Conservation (phyloP, 2,113 vertebrate genomes). For the Lampris incognitus region DNA sequence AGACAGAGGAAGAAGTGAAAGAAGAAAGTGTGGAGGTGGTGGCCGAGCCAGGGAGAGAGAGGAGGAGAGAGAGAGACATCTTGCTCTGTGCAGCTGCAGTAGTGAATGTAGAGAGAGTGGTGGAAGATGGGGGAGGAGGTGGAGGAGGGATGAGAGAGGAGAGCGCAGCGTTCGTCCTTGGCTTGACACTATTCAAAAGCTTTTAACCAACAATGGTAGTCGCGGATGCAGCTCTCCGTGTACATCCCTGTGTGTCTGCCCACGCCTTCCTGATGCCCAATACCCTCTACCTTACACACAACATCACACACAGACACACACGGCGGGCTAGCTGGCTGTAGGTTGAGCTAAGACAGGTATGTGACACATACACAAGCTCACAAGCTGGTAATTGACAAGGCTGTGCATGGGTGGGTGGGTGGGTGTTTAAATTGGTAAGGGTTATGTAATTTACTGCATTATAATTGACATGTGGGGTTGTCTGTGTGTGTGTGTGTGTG, state of each 20-base stretch:
- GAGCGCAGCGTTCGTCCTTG: conserved; percentile 53
- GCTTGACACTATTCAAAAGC: conserved; percentile 21
- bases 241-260: conserved; percentile 36
- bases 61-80: conserved; percentile 4
- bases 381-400: background rate
- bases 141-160: conserved; percentile 14
- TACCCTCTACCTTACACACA: conserved; percentile 3
- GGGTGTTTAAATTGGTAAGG: background rate
- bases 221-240: conserved; percentile 35
- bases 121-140: conserved; percentile 30
- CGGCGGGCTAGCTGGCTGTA: background rate
- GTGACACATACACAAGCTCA: background rate
- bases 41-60: conserved; percentile 15
- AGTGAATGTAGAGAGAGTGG: conserved; percentile 39
- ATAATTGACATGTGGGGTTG: conserved; percentile 55
- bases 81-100: conserved; percentile 20
- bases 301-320: too few species aligned
- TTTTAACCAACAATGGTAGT: conserved; percentile 40
- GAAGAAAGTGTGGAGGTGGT: conserved; percentile 6
- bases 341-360: background rate
- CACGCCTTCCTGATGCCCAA: conserved; percentile 20
- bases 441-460: conserved; percentile 10
- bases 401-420: conserved; percentile 1
- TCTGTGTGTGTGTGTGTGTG: conserved; percentile 29
- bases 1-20: background rate